A percentile compares a stretch with the other conserved stretches of the same genome.
Conservation (phyloP, 2,113 vertebrate genomes). For the Colossoma macropomum region DNA sequence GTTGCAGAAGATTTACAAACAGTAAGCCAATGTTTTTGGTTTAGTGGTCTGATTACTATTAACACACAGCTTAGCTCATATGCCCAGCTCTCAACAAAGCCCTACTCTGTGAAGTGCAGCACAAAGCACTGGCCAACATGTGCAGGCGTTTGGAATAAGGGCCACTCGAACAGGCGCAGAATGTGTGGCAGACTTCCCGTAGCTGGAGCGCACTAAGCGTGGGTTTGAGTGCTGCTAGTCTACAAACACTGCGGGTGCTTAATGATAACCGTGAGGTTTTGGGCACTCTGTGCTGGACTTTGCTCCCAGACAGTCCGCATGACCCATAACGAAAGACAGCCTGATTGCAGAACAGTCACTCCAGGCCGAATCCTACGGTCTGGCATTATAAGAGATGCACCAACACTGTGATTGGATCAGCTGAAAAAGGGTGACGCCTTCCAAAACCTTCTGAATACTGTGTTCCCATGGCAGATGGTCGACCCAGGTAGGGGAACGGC, state of each 20-base stretch:
- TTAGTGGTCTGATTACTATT: not conserved
- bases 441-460: not conserved
- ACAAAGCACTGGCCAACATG: not conserved
- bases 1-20: not conserved
- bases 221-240: not conserved
- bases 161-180: not conserved
- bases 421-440: not conserved
- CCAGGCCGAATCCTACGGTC: not conserved
- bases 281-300: not conserved
- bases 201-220: not conserved
- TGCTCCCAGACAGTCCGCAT: not conserved
- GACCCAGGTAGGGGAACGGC: constrained; percentile 40
- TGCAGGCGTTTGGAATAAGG: not conserved
- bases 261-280: not conserved
- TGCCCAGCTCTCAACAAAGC: not conserved
- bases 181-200: not conserved
- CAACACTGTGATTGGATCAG: constrained; percentile 1
- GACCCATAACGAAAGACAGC: not conserved
- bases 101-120: not conserved
- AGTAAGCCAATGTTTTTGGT: constrained; percentile 6
- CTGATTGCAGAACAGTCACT: not conserved
- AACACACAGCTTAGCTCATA: not conserved
- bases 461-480: constrained; percentile 52
- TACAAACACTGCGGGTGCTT: not conserved
- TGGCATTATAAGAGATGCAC: not conserved